phyloP scores from a whole-genome alignment of 2,113 vertebrate species.

The Corythornis cristatus region DNA sequence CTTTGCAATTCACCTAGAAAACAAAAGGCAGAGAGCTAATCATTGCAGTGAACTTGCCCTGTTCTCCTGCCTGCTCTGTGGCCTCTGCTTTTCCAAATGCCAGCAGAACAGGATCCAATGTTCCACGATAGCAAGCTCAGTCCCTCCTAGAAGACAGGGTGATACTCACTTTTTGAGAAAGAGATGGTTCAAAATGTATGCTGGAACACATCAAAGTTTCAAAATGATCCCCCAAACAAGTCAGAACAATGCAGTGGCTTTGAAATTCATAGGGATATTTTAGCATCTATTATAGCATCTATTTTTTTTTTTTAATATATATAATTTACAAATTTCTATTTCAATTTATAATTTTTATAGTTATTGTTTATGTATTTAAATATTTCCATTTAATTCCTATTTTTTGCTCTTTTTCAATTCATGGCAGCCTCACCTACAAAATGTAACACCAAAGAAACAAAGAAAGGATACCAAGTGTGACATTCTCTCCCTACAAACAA shows the following conservation, averaged over 20 bases:
- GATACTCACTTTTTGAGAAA: background rate
- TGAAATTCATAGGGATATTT: background rate
- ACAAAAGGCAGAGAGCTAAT: background rate
- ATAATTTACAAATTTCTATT: background rate
- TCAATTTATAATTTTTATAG: too few species aligned
- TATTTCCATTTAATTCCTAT: background rate
- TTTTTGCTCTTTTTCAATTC: background rate
- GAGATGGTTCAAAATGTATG: background rate
- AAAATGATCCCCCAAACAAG: background rate
- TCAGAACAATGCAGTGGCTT: background rate
- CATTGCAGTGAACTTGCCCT: background rate
- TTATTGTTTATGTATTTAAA: background rate
- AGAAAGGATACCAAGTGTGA: background rate
- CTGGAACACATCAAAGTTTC: background rate
- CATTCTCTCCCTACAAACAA: background rate
- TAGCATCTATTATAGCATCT: background rate
- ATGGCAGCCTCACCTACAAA: background rate
- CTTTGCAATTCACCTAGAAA: constrained; percentile 92
- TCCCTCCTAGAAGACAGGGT: rapidly evolving
- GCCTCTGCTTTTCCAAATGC: background rate
- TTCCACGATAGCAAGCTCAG: background rate
- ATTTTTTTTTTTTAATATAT: background rate
- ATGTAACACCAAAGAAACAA: background rate
- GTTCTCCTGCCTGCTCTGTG: background rate
- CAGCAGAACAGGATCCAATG: background rate